Evolutionary conservation across 2,113 vertebrate genomes (phyloP), one percentile per base, ranked within the genome.

Genomic region (Edolisoma coerulescens): DNA sequence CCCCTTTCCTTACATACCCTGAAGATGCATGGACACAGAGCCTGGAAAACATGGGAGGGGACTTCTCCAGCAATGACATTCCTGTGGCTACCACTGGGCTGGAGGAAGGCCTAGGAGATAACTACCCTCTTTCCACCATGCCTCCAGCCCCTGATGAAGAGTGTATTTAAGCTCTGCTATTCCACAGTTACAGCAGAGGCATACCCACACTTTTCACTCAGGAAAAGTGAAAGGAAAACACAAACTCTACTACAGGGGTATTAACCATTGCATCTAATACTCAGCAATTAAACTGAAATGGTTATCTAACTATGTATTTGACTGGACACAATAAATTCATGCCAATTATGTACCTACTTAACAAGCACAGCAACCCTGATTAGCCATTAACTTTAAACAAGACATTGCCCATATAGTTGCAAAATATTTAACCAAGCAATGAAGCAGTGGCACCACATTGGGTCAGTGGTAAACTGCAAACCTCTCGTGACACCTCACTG

Each of bases 371-470:
- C 7, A 63, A 60, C 13, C 8, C 19, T 69, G n/a, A 59, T 41
- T 14, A 65, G 23, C 59, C 83, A 74, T 32, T 68, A 70, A 67
- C 53, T 92, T 79, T 68, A 71, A 84, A 49, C 11, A 50, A 59
- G 73, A 86, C 13, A 22, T 15, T 56, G n/a, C 24, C 27, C 11
- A 5, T 32, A n/a, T 0, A 1, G 13, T 0, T 61, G 45, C 44
- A 56, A 61, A 65, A 67, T 61, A 81, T 53, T 73, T 60, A 87
- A 84, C 16, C 26, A 56, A 84, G 41, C 11, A 69, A 44, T 28
- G 20, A 89, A 69, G 20, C 76, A 86, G 20, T 15, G 32, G 26
- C 20, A 64, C 27, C 9, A 6, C 4, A 37, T 0, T 24, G 30
- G 32, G 54, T 42, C 27, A 74, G 37, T 1, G 2, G 23, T 67